Conservation (phyloP, 1,140 invertebrate genomes). For the Laupala kohalensis region DNA sequence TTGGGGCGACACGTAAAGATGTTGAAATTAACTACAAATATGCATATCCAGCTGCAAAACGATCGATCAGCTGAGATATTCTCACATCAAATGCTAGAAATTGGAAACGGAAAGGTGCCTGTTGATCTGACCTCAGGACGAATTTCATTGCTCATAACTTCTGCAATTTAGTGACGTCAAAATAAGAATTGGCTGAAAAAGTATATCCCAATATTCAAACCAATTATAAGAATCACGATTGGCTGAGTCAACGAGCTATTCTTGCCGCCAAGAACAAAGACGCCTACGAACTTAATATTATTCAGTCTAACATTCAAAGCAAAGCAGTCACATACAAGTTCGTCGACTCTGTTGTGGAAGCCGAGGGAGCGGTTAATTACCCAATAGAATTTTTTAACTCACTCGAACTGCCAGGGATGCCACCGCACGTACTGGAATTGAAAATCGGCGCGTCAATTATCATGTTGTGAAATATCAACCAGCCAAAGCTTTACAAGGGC, state of each 20-base stretch:
- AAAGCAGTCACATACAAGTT: conserved; percentile 20
- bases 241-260: conserved; percentile 6
- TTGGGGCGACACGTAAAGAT: conserved; percentile 1
- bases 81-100: conserved; percentile 1
- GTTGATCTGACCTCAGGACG: neutral
- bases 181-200: too few species aligned
- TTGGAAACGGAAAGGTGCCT: conserved; percentile 3
- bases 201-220: too few species aligned
- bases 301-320: conserved; percentile 17
- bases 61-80: conserved; percentile 2
- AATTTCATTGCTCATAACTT: conserved; percentile 4
- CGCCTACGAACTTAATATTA: conserved; percentile 17
- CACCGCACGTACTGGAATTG: conserved; percentile 24
- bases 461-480: conserved; percentile 29
- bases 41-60: neutral
- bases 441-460: conserved; percentile 30
- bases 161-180: neutral
- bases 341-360: conserved; percentile 24
- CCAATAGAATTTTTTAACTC: conserved; percentile 28
- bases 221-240: too few species aligned
- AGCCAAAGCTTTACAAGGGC: conserved; percentile 30
- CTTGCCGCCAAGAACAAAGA: conserved; percentile 20
- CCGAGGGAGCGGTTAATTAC: conserved; percentile 24
- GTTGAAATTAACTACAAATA: neutral
- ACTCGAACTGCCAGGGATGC: conserved; percentile 24